These are phyloP conservation scores for Melinaea marsaeus DNA, from an alignment of 2,888 invertebrate species.

Conservation along the genomic window DNA sequence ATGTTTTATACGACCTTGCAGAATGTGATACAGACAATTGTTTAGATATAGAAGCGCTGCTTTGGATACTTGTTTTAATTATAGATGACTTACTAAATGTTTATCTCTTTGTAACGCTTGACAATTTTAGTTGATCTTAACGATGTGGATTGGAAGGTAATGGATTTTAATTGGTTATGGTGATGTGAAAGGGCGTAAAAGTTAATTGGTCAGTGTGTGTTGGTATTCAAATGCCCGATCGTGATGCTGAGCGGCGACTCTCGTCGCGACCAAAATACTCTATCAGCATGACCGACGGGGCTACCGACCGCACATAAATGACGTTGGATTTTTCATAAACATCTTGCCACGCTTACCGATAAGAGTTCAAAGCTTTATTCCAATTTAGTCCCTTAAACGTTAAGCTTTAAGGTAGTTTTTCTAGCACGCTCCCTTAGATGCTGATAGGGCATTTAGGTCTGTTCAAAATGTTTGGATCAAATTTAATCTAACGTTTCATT, in stretches of 20 bases:
- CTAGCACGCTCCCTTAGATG: constrained; percentile 74
- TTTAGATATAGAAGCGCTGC: constrained; percentile 67
- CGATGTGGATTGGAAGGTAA: constrained; percentile 77
- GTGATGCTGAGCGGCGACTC: constrained; percentile 72
- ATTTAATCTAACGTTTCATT: constrained; percentile 22
- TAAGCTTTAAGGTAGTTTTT: constrained; percentile 62
- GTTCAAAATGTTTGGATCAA: constrained; percentile 42
- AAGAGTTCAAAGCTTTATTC: constrained; percentile 54
- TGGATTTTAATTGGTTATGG: constrained; percentile 74
- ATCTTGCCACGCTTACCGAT: constrained; percentile 47
- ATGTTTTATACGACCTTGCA: constrained; percentile 55
- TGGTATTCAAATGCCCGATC: constrained; percentile 85
- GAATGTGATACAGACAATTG: constrained; percentile 55
- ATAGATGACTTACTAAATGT: constrained; percentile 66
- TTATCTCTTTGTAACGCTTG: constrained; percentile 73
- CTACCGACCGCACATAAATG: constrained; percentile 65
- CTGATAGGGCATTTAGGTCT: constrained; percentile 77
- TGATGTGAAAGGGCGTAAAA: constrained; percentile 73
- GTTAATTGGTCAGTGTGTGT: constrained; percentile 78
- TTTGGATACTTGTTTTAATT: constrained; percentile 59
- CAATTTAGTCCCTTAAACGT: constrained; percentile 55
- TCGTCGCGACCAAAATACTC: constrained; percentile 67
- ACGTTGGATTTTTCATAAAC: constrained; percentile 31
- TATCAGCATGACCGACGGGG: constrained; percentile 72
- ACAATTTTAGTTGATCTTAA: constrained; percentile 74